phyloP scores from a whole-genome alignment of 2,888 invertebrate genomes.

The Colletes collaris region DNA sequence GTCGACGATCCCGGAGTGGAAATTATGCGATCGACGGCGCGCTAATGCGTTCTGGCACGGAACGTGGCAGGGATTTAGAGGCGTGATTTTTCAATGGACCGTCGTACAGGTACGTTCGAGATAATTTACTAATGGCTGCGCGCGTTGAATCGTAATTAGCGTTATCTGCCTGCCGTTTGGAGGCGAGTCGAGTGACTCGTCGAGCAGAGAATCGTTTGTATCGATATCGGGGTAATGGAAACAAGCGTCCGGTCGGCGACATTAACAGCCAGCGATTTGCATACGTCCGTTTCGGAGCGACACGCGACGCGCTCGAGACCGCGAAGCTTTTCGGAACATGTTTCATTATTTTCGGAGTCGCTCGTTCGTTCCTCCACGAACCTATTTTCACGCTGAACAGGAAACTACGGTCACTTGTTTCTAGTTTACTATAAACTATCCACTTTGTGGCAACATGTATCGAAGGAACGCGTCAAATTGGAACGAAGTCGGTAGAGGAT shows the following conservation, averaged over 20 bases:
- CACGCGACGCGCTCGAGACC: neutral
- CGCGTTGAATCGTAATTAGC: conserved; percentile 20
- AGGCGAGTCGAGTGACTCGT: conserved; percentile 21
- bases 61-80: neutral
- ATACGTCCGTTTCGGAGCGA: conserved; percentile 30
- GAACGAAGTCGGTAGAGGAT: too few species aligned
- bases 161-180: conserved; percentile 16
- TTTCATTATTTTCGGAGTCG: too few species aligned
- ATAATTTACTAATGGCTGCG: conserved; percentile 15
- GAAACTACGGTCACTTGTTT: too few species aligned
- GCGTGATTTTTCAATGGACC: conserved; percentile 2
- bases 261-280: conserved; percentile 53
- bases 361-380: too few species aligned
- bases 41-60: conserved; percentile 12
- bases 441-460: too few species aligned
- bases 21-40: neutral
- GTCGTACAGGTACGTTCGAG: neutral
- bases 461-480: too few species aligned
- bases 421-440: too few species aligned
- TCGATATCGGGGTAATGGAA: conserved; percentile 32
- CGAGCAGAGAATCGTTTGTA: conserved; percentile 29
- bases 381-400: too few species aligned
- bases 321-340: conserved; percentile 2
- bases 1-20: too few species aligned
- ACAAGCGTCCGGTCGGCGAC: conserved; percentile 13